phyloP scores from a whole-genome alignment of 2,888 invertebrate genomes.

The Eupeodes luniger region DNA sequence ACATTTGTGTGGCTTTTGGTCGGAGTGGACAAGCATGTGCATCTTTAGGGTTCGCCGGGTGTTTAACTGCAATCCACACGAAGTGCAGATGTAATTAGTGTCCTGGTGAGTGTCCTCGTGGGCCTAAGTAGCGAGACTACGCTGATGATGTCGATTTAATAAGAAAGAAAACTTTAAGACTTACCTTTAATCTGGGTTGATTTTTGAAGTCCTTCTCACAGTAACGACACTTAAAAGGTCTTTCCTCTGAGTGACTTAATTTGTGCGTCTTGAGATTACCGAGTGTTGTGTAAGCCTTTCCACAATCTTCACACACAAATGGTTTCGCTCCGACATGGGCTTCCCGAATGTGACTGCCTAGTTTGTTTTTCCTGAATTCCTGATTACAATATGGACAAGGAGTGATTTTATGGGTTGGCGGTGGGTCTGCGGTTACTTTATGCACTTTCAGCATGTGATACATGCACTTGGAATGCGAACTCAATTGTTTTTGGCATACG shows the following conservation, averaged over 20 bases:
- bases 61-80: conserved; percentile 83
- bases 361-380: conserved; percentile 79
- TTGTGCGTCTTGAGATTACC: conserved; percentile 85
- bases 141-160: not conserved
- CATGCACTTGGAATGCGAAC: conserved; percentile 74
- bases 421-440: conserved; percentile 67
- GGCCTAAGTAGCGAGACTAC: conserved; percentile 77
- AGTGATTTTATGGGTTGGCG: conserved; percentile 76
- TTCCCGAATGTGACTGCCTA: conserved; percentile 79
- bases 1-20: conserved; percentile 82
- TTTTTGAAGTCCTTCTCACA: conserved; percentile 83
- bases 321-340: conserved; percentile 83
- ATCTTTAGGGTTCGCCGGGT: conserved; percentile 84
- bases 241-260: conserved; percentile 84
- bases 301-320: conserved; percentile 85
- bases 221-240: conserved; percentile 84
- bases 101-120: conserved; percentile 84
- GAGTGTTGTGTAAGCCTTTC: conserved; percentile 84
- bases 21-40: conserved; percentile 84
- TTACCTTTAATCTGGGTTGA: conserved; percentile 79
- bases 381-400: conserved; percentile 81
- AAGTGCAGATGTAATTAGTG: conserved; percentile 82
- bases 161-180: not conserved
- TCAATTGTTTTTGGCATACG: conserved; percentile 49
- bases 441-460: conserved; percentile 78